These are phyloP conservation scores for Phenganax marumi DNA, from an alignment of 92 coral and sea anemone genomes.

Conservation along the genomic window DNA sequence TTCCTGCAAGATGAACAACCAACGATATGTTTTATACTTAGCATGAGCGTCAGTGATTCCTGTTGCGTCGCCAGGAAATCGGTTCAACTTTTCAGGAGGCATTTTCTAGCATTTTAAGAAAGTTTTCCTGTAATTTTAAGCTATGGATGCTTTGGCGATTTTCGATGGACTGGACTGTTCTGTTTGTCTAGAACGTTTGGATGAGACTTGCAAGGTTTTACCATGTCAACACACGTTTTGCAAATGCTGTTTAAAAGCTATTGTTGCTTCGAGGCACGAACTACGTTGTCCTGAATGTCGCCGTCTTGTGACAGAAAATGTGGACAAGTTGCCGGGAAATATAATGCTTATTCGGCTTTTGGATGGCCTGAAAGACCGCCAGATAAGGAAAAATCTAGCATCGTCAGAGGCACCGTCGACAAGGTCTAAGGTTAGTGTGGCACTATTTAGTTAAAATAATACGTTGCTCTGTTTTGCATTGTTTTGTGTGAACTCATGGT, in stretches of 20 bases:
- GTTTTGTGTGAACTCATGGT: conserved; percentile 4
- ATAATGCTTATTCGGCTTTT: conserved; percentile 78
- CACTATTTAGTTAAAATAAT: background rate
- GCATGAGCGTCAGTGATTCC: conserved; percentile 12
- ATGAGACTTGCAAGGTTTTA: conserved; percentile 85
- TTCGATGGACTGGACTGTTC: conserved; percentile 90
- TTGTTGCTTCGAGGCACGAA: conserved; percentile 75
- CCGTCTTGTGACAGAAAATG: conserved; percentile 69
- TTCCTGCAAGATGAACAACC: background rate
- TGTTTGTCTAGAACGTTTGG: conserved; percentile 84
- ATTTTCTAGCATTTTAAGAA: background rate
- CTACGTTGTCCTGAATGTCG: conserved; percentile 95
- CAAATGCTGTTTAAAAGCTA: conserved; percentile 75
- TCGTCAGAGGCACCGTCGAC: conserved; percentile 43
- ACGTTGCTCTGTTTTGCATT: conserved; percentile 8
- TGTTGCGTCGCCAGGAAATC: background rate
- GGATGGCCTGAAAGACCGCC: conserved; percentile 73
- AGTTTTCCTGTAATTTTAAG: background rate
- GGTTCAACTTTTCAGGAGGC: background rate
- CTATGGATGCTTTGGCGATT: conserved; percentile 73
- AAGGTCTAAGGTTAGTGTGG: conserved; percentile 43
- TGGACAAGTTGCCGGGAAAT: conserved; percentile 80
- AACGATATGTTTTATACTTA: background rate
- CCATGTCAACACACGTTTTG: conserved; percentile 99
- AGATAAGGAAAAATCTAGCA: conserved; percentile 42